Base-by-base conservation (phyloP, 2,797 vertebrate genomes). In the Cirrhinus molitorella region DNA sequence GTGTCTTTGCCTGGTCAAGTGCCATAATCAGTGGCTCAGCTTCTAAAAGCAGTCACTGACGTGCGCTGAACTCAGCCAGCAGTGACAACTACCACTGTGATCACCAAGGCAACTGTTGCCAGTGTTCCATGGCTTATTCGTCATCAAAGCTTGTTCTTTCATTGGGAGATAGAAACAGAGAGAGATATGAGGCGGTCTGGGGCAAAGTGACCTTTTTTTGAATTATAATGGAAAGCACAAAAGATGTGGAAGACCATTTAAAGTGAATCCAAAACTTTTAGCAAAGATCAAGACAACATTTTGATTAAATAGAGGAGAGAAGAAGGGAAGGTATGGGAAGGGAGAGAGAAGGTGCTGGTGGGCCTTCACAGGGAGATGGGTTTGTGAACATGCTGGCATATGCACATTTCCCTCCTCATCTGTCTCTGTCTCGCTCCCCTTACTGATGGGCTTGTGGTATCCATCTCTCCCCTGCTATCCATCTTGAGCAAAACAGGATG, bases 51-150 rank as follows among this genome's bases (percentile, higher is more conserved):
- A 61, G 71, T 78, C 55, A 40, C 75, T 75, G 61, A 45, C 34
- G 1, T 79, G n/a, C 4, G 1, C 51, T 49, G 49, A n/a, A 45
- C 85, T 85, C 85, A 49, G 70, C 83, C 75, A 66, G 66, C 77
- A 51, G 80, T 83, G 72, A 88, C 85, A 83, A 83, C 85, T 84
- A 67, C 81, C 43, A 75, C 51, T 77, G 72, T 34, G 78, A 85
- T 88, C 83, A 84, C 87, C 87, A 87, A 79, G 87, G 87, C 85
- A 88, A 88, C 87, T 75, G 85, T 84, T 87, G 83, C 87, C 43
- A 63, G 66, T 17, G 68, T 68, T 80, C 81, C 63, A 75, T 53
- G 57, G 80, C 83, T 59, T 34, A 78, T 83, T 80, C 53, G 23
- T 85, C 85, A 75, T 85, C 53, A 43, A 66, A 71, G 68, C 43